Evolutionary conservation across 2,888 invertebrate genomes (phyloP).

Genomic region (Leucophenga montana): DNA sequence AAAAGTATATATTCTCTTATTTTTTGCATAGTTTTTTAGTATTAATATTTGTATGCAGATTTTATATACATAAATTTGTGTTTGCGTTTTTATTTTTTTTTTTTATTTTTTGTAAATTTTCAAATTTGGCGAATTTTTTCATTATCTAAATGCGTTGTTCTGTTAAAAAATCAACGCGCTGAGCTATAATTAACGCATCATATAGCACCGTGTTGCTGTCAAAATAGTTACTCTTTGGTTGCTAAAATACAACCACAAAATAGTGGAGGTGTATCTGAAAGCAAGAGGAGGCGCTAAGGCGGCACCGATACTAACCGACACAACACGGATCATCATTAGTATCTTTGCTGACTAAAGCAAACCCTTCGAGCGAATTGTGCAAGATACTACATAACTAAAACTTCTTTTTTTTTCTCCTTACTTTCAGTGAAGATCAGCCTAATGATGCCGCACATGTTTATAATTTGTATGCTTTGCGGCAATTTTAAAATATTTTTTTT

Average conservation of each 20-base stretch:
- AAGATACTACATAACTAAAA: too few species aligned
- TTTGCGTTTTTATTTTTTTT: background rate
- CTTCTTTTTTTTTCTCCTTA: too few species aligned
- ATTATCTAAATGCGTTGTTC: constrained; percentile 39
- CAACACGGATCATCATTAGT: constrained; percentile 18
- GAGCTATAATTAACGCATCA: constrained; percentile 65
- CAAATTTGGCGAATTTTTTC: constrained; percentile 1
- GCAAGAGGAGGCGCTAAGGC: background rate
- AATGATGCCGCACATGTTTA: constrained; percentile 24
- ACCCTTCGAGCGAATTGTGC: constrained; percentile 15
- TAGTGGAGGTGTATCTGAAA: background rate
- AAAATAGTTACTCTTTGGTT: constrained; percentile 53
- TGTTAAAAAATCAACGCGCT: constrained; percentile 53
- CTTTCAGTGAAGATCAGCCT: constrained; percentile 11
- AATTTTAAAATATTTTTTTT: background rate
- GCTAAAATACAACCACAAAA: background rate
- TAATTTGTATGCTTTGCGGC: constrained; percentile 12
- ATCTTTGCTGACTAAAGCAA: constrained; percentile 5
- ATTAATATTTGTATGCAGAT: constrained; percentile 40
- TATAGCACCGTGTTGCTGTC: constrained; percentile 63
- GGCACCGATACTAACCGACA: background rate
- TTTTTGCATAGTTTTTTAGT: constrained; percentile 34
- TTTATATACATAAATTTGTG: constrained; percentile 45
- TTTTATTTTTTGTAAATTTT: background rate
- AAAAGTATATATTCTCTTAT: constrained; percentile 33